Conservation (phyloP, 1,140 invertebrate species). For the Papilio glaucus region DNA sequence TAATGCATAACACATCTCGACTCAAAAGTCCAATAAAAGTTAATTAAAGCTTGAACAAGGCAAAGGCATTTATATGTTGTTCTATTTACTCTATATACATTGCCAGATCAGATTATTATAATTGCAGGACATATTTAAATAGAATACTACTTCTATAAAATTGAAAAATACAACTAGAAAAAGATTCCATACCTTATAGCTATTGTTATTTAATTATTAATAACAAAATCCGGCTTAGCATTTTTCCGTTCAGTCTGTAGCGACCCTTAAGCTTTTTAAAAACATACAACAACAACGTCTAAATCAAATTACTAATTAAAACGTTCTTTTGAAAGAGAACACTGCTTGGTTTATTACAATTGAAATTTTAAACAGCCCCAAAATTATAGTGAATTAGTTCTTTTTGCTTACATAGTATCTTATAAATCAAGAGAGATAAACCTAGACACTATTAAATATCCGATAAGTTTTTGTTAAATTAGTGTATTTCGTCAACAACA, state of each 20-base stretch:
- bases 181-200: too few species aligned
- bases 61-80: background rate
- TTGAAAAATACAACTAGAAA: too few species aligned
- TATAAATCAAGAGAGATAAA: background rate
- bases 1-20: conserved; percentile 31
- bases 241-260: too few species aligned
- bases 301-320: too few species aligned
- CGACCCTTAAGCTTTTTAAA: background rate
- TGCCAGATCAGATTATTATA: conserved; percentile 7
- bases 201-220: too few species aligned
- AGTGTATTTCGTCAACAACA: too few species aligned
- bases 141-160: too few species aligned
- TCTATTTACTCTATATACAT: background rate
- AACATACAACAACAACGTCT: background rate
- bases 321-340: conserved; percentile 3
- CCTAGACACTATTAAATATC: too few species aligned
- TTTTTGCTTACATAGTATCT: background rate
- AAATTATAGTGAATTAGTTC: background rate
- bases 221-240: too few species aligned
- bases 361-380: background rate
- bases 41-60: conserved; percentile 29
- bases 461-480: too few species aligned
- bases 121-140: too few species aligned
- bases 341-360: background rate
- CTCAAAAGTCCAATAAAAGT: conserved; percentile 21